Conservation (phyloP, 2,113 vertebrate genomes). For the Glaucidium brasilianum region DNA sequence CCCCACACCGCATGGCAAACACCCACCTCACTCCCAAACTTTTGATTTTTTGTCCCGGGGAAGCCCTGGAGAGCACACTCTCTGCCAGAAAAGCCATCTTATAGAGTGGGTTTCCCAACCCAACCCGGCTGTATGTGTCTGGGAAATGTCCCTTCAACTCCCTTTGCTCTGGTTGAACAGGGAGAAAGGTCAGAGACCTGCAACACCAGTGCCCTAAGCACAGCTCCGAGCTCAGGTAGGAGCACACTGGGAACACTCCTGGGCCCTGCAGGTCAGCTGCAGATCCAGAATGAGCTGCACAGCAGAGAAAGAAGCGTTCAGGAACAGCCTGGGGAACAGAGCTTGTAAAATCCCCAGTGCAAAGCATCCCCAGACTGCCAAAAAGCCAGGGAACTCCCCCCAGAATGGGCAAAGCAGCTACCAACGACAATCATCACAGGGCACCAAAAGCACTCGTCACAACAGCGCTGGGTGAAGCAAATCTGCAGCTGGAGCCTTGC, state of each 20-base stretch:
- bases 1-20: not conserved
- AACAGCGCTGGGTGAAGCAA: not conserved
- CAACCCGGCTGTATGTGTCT: not conserved
- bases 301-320: not conserved
- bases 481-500: not conserved
- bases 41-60: not conserved
- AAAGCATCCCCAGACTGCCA: not conserved
- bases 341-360: not conserved
- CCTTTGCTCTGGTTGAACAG: not conserved
- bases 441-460: not conserved
- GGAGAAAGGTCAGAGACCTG: not conserved
- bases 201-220: not conserved
- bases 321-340: not conserved
- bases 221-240: not conserved
- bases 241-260: not conserved
- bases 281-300: not conserved
- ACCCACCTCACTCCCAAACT: not conserved
- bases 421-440: not conserved
- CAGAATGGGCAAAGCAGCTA: not conserved
- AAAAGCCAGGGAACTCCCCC: not conserved
- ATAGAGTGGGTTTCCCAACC: not conserved
- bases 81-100: not conserved
- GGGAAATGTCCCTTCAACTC: not conserved
- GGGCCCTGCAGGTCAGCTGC: not conserved
- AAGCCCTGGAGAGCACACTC: not conserved